Evolutionary conservation across 2,888 invertebrate species (phyloP).

Genomic region (Agrotis puta): DNA sequence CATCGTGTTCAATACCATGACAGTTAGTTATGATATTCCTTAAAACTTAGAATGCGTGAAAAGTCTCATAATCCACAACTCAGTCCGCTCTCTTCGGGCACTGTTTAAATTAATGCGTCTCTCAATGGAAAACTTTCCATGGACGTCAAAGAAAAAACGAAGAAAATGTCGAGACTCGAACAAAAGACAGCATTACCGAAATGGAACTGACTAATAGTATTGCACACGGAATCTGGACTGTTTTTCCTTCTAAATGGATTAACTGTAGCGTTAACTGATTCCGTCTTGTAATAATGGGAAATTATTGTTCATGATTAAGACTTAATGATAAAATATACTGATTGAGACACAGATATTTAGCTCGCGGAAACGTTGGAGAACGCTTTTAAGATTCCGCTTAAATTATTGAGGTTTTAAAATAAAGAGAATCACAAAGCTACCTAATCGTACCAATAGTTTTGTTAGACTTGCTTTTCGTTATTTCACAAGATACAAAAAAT

Average conservation of each 20-base stretch:
- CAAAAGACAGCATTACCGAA: slow-evolving; percentile 57
- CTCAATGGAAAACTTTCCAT: slow-evolving; percentile 34
- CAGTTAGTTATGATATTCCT: too few relatives aligned
- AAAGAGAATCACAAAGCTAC: neutral
- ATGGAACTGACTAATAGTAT: slow-evolving; percentile 48
- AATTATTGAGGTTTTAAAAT: too few relatives aligned
- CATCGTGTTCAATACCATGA: too few relatives aligned
- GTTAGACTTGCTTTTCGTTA: neutral
- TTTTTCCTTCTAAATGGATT: slow-evolving; percentile 21
- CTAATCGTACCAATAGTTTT: neutral
- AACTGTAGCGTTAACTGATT: neutral
- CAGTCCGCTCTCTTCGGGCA: slow-evolving; percentile 12
- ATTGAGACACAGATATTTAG: too few relatives aligned
- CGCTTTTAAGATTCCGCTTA: too few relatives aligned
- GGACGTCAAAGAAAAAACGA: slow-evolving; percentile 49
- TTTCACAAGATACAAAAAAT: neutral
- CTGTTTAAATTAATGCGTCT: slow-evolving; percentile 35
- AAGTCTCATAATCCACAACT: neutral
- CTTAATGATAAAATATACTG: too few relatives aligned
- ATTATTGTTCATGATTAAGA: neutral
- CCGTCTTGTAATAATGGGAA: neutral
- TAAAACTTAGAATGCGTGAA: too few relatives aligned
- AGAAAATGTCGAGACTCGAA: slow-evolving; percentile 40
- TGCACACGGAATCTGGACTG: slow-evolving; percentile 28
- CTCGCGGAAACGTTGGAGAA: too few relatives aligned